Conservation (phyloP, 2,113 vertebrate species). For the Caranx melampygus region DNA sequence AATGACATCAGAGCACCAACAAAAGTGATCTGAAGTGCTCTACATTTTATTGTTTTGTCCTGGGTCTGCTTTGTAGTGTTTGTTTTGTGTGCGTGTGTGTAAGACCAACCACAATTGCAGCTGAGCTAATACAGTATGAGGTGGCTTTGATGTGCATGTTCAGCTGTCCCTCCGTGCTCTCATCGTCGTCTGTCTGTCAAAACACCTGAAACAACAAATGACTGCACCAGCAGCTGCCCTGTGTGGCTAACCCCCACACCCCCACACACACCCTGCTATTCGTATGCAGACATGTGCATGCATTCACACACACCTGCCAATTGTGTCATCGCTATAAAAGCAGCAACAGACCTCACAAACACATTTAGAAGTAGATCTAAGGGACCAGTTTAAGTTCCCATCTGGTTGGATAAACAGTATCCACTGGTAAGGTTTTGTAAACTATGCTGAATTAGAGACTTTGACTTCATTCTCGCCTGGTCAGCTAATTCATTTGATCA, state of each 20-base stretch:
- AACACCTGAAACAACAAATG: conserved; percentile 75
- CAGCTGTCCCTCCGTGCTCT: conserved; percentile 56
- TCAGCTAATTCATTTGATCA: background rate
- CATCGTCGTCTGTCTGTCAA: conserved; percentile 40
- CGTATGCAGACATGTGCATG: conserved; percentile 4
- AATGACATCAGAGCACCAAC: conserved; percentile 9
- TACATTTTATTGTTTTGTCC: background rate
- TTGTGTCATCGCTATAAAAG: conserved; percentile 56
- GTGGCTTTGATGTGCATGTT: conserved; percentile 56
- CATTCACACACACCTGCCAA: conserved; percentile 32
- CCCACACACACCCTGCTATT: conserved; percentile 18
- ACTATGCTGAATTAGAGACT: background rate
- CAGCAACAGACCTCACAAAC: conserved; percentile 13
- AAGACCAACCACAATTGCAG: conserved; percentile 29
- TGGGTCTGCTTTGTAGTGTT: conserved; percentile 16
- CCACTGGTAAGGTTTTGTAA: background rate
- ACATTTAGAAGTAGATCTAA: background rate
- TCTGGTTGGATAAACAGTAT: background rate
- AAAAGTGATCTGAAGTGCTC: background rate
- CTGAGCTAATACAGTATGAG: conserved; percentile 56
- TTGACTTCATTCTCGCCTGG: background rate
- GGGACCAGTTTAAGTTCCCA: background rate
- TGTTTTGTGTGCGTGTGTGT: background rate
- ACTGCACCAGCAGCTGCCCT: conserved; percentile 60
- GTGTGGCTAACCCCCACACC: conserved; percentile 12